Evolutionary conservation across 92 coral and sea anemone species (phyloP).

Genomic region (Palythoa grandiflora): DNA sequence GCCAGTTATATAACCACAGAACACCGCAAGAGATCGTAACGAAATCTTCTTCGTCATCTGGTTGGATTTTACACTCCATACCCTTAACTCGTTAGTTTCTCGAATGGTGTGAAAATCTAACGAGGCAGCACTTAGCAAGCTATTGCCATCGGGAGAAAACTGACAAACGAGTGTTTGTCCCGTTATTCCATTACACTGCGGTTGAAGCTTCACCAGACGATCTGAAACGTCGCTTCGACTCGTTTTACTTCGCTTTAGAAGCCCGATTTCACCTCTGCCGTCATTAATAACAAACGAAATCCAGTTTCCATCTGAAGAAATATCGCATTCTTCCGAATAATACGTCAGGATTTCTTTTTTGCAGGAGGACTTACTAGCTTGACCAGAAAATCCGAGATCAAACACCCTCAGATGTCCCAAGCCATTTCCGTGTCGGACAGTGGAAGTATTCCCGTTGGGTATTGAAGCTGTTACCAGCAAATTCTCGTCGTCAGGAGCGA

Average conservation of each 20-base stretch:
- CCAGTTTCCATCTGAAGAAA: constrained; percentile 85
- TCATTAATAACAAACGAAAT: constrained; percentile 84
- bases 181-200: constrained; percentile 84
- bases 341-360: constrained; percentile 85
- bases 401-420: constrained; percentile 86
- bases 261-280: constrained; percentile 87
- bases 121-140: constrained; percentile 82
- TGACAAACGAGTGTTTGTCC: constrained; percentile 89
- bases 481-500: constrained; percentile 87
- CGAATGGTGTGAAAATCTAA: constrained; percentile 89
- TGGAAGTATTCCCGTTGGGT: constrained; percentile 67
- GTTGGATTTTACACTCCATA: constrained; percentile 89
- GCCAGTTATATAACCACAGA: constrained; percentile 92
- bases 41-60: constrained; percentile 80
- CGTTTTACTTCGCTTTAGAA: constrained; percentile 71
- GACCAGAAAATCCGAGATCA: constrained; percentile 62
- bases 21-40: constrained; percentile 83
- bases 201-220: constrained; percentile 80
- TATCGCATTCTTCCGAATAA: constrained; percentile 88
- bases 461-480: constrained; percentile 76
- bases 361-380: constrained; percentile 44
- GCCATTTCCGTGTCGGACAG: constrained; percentile 71
- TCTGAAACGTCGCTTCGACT: constrained; percentile 79
- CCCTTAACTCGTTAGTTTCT: constrained; percentile 88
- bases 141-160: constrained; percentile 87